A percentile compares a stretch with the other conserved stretches of the same genome.
Conservation (phyloP, 2,797 vertebrate genomes). For the Schizopygopsis pylzovi region DNA sequence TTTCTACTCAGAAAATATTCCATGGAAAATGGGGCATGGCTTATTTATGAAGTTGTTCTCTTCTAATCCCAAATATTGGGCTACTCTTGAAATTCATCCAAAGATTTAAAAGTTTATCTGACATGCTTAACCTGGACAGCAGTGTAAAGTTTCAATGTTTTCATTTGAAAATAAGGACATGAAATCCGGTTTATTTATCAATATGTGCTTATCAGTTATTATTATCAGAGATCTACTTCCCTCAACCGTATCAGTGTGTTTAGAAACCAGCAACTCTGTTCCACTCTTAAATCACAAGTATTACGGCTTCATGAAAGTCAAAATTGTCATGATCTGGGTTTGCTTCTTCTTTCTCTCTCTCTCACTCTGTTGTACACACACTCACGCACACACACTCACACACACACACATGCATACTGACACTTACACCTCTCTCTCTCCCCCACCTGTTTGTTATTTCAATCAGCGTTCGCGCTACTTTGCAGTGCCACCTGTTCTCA, state of each 20-base stretch:
- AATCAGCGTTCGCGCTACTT: no score
- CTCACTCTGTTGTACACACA: no score
- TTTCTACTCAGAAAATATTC: neutral
- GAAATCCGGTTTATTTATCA: neutral
- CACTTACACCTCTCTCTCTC: no score
- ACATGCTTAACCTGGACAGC: constrained; percentile 9
- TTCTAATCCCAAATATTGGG: constrained; percentile 28
- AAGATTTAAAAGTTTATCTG: constrained; percentile 31
- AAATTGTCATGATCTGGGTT: no score
- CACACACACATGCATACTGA: no score
- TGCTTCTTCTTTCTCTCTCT: no score
- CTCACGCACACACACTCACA: no score
- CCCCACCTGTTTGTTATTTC: no score
- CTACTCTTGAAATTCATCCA: constrained; percentile 6
- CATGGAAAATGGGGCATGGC: constrained; percentile 29
- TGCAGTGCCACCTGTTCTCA: no score
- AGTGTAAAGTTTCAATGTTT: neutral
- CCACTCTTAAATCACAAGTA: neutral
- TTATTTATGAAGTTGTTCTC: constrained; percentile 25
- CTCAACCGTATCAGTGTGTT: neutral
- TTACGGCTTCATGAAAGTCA: constrained; percentile 4
- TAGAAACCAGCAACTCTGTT: neutral
- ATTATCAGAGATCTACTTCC: neutral
- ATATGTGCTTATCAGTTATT: neutral
- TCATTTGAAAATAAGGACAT: neutral